phyloP scores from a whole-genome alignment of 2,888 invertebrate species.

The Plagodis dolabraria region DNA sequence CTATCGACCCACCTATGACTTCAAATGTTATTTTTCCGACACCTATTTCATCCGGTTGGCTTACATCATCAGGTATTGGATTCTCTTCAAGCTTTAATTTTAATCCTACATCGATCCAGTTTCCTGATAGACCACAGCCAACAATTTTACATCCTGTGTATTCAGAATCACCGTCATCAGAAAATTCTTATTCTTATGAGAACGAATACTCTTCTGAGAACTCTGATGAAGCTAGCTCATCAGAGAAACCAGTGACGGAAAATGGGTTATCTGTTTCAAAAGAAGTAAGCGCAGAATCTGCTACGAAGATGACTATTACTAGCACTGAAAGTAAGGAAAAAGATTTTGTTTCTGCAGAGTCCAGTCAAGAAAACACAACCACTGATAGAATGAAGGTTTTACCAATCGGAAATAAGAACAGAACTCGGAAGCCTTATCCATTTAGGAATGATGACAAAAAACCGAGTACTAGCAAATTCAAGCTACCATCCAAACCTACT shows the following conservation, averaged over 20 bases:
- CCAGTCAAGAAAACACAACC: slow-evolving; percentile 57
- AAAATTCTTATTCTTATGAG: slow-evolving; percentile 63
- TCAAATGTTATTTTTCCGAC: slow-evolving; percentile 74
- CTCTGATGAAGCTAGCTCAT: slow-evolving; percentile 45
- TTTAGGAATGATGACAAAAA: slow-evolving; percentile 63
- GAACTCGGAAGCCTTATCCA: slow-evolving; percentile 75
- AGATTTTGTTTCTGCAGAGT: slow-evolving; percentile 51
- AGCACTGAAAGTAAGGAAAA: slow-evolving; percentile 43
- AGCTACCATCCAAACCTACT: slow-evolving; percentile 56
- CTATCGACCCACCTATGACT: slow-evolving; percentile 43
- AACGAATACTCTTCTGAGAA: slow-evolving; percentile 61
- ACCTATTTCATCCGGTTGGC: slow-evolving; percentile 73
- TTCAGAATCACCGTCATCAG: slow-evolving; percentile 49
- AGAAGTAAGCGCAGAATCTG: slow-evolving; percentile 48
- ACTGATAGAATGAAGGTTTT: slow-evolving; percentile 64
- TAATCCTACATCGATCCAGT: slow-evolving; percentile 65
- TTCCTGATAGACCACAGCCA: slow-evolving; percentile 53
- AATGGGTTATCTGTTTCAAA: slow-evolving; percentile 46
- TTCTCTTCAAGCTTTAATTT: slow-evolving; percentile 75
- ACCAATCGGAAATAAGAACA: slow-evolving; percentile 59
- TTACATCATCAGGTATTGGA: slow-evolving; percentile 73
- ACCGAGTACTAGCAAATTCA: slow-evolving; percentile 58
- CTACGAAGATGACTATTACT: slow-evolving; percentile 39
- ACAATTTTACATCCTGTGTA: slow-evolving; percentile 45
- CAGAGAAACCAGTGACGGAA: slow-evolving; percentile 50